These are phyloP conservation scores for Pagrus major DNA, from an alignment of 2,113 vertebrate species.

Conservation along the genomic window DNA sequence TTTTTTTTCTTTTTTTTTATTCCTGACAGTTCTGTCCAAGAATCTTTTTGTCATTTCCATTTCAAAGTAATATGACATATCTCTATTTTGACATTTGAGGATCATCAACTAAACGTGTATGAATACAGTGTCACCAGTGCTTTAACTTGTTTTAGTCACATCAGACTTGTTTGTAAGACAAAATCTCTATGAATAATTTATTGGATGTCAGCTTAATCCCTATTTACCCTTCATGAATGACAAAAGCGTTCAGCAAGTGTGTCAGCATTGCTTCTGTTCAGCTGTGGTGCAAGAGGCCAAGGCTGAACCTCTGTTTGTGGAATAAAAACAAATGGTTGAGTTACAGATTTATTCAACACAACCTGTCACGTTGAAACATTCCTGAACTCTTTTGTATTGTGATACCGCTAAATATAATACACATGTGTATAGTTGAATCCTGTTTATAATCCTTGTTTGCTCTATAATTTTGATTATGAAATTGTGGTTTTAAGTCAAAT, in stretches of 20 bases:
- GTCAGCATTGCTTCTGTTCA: slow-evolving; percentile 32
- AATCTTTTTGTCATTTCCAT: slow-evolving; percentile 50
- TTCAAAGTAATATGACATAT: slow-evolving; percentile 60
- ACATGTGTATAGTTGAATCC: background rate
- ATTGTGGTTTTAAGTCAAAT: background rate
- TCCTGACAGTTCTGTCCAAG: slow-evolving; percentile 43
- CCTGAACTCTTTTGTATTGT: background rate
- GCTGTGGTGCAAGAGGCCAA: slow-evolving; percentile 31
- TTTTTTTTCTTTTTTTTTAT: background rate
- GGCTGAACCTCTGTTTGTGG: slow-evolving; percentile 10
- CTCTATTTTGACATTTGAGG: slow-evolving; percentile 50
- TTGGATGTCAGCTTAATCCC: slow-evolving; percentile 68
- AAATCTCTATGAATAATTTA: slow-evolving; percentile 75
- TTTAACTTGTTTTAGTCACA: slow-evolving; percentile 67
- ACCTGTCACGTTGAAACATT: background rate
- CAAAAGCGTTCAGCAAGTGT: slow-evolving; percentile 49
- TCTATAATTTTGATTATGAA: too few species aligned
- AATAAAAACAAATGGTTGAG: slow-evolving; percentile 26
- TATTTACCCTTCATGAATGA: slow-evolving; percentile 63
- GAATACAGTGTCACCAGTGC: slow-evolving; percentile 38
- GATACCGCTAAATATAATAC: background rate
- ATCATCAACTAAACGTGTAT: slow-evolving; percentile 22
- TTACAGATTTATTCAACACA: slow-evolving; percentile 3
- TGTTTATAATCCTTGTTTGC: background rate
- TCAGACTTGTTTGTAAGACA: slow-evolving; percentile 65